Evolutionary conservation across 2,888 invertebrate genomes (phyloP).

Genomic region (Drosophila neoperkinsi): DNA sequence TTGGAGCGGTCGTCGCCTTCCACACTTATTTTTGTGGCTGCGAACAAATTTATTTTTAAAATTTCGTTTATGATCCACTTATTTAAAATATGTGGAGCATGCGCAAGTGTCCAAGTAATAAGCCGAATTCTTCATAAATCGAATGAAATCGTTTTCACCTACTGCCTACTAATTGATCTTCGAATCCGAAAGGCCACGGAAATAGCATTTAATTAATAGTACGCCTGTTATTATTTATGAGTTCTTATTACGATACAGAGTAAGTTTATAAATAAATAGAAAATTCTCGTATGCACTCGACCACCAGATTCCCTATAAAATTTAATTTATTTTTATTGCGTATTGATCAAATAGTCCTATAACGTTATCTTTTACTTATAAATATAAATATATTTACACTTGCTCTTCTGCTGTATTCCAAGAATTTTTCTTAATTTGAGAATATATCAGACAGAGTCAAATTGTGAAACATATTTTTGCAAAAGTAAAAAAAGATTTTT

Average conservation of each 20-base stretch:
- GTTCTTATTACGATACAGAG: constrained; percentile 83
- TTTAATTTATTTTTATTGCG: background rate
- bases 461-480: too few relatives aligned
- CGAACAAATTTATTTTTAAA: constrained; percentile 32
- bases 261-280: constrained; percentile 74
- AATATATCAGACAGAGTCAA: too few relatives aligned
- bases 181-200: constrained; percentile 15
- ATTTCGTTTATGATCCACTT: constrained; percentile 47
- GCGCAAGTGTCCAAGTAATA: constrained; percentile 37
- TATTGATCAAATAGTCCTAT: background rate
- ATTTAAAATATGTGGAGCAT: constrained; percentile 39
- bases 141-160: constrained; percentile 19
- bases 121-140: constrained; percentile 21
- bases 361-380: background rate
- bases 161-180: constrained; percentile 27
- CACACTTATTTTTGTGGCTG: constrained; percentile 36
- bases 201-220: constrained; percentile 25
- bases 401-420: background rate
- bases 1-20: constrained; percentile 28
- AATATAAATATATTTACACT: background rate
- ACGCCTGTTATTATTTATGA: constrained; percentile 70
- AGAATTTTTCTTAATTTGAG: background rate
- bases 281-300: background rate
- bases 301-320: background rate
- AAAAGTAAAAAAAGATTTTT: background rate